Evolutionary conservation across 1,140 invertebrate genomes (phyloP), one percentile per base, ranked within the genome.

Genomic region (Drosophila obscura): DNA sequence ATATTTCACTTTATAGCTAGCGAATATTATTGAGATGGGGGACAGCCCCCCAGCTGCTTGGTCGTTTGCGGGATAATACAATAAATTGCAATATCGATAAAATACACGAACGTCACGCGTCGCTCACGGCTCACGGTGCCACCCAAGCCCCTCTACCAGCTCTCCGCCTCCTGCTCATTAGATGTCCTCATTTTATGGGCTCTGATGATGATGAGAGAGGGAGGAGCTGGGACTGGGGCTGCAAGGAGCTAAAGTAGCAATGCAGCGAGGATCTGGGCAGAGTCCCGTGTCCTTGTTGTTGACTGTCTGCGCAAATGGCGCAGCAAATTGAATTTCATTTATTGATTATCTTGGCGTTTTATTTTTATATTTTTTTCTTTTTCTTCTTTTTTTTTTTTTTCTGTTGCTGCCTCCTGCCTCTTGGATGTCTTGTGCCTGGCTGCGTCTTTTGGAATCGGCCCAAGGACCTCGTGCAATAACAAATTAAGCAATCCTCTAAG

Each of bases 81-180:
- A 88, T 88, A 88, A 88, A 88, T 88, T 88, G 84, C 83, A 88
- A 88, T 88, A 88, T 88, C 83, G 83, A 88, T 88, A 88, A 88
- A 88, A 87, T 88, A 88, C 82, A 87, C 82, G 78, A 87, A 84
- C 80, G 77, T 84, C 80, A 83, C 77, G 76, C 76, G 51, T 73
- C 46, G 52, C 82, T 80, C 81, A 80, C 80, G 63, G 64, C 73
- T 66, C 76, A 83, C 80, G 69, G 58, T 31, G 24, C 22, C 50
- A 19, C 19, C 39, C 44, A 19, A 1, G 1, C 16, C 16, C 16
- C n/a, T n/a, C n/a, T n/a, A 16, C 19, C 19, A 19, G 19, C 19
- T 26, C 8, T 24, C 15, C 5, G 15, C 19, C 19, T 4, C 35
- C 26, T 56, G 59, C 73, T 75, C 72, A 75, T 75, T 75, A 75